Percentiles rank a stretch among this genome's conserved stretches.
Conservation (phyloP, 92 coral and sea anemone species). For the Phenganax subtilis region DNA sequence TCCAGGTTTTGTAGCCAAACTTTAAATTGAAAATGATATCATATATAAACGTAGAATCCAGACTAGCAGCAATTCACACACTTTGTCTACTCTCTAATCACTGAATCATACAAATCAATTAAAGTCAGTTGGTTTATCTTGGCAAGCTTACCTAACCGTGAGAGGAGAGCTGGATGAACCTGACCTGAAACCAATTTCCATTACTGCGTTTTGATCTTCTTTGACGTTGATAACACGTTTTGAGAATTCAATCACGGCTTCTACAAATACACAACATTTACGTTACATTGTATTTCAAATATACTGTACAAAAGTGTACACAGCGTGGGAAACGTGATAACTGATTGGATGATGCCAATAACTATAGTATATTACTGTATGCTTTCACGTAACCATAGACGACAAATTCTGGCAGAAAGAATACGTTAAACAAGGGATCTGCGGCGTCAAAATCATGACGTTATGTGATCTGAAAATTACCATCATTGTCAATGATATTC, state of each 20-base stretch:
- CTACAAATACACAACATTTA: neutral
- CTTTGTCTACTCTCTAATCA: too few species aligned
- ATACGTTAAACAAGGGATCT: too few species aligned
- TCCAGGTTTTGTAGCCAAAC: slow-evolving; percentile 6
- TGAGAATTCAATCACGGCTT: slow-evolving; percentile 14
- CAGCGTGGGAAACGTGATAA: too few species aligned
- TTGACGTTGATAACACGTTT: slow-evolving; percentile 7
- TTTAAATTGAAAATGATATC: neutral
- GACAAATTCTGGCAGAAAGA: too few species aligned
- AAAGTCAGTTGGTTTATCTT: too few species aligned
- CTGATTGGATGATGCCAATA: too few species aligned
- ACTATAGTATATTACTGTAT: too few species aligned
- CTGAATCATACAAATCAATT: too few species aligned
- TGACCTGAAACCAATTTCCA: neutral
- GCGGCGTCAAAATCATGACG: too few species aligned
- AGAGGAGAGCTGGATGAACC: slow-evolving; percentile 21
- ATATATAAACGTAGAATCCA: neutral
- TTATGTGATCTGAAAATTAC: neutral
- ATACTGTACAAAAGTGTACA: neutral
- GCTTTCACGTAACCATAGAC: too few species aligned
- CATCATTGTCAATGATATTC: slow-evolving; percentile 24
- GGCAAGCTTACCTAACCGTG: slow-evolving; percentile 14
- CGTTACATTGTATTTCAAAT: neutral
- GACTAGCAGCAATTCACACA: too few species aligned
- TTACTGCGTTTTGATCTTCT: slow-evolving; percentile 24